phyloP scores from a whole-genome alignment of 2,797 vertebrate genomes.

The Sebastes steindachneri region DNA sequence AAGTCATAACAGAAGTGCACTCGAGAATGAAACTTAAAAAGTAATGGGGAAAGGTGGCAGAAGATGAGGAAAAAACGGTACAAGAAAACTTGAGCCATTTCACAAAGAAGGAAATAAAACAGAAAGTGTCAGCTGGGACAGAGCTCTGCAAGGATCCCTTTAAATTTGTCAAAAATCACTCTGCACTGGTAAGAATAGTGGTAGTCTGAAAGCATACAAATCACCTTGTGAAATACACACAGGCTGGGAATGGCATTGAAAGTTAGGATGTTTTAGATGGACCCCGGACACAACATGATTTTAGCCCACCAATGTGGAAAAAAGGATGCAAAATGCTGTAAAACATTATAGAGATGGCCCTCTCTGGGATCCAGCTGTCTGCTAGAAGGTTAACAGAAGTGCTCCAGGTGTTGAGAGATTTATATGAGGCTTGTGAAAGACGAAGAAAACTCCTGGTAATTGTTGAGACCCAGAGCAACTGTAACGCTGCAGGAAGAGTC shows the following conservation, averaged over 20 bases:
- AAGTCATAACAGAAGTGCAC: slow-evolving; percentile 12
- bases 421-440: neutral
- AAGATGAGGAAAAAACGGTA: neutral
- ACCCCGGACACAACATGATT: slow-evolving; percentile 4
- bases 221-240: neutral
- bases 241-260: neutral
- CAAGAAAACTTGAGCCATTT: slow-evolving; percentile 6
- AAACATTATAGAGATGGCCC: neutral
- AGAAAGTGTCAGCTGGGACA: neutral
- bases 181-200: neutral
- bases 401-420: slow-evolving; percentile 16
- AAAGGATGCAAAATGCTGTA: neutral
- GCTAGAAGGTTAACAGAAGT: slow-evolving; percentile 1
- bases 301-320: neutral
- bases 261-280: neutral
- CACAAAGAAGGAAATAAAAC: slow-evolving; percentile 10
- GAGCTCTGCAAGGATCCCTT: slow-evolving; percentile 2
- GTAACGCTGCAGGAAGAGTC: neutral
- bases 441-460: neutral
- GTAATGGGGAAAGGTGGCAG: slow-evolving; percentile 20
- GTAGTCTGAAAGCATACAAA: slow-evolving; percentile 6
- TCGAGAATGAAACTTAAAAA: slow-evolving; percentile 28
- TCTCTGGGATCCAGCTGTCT: slow-evolving; percentile 4
- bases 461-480: neutral
- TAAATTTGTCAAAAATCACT: slow-evolving; percentile 8